Evolutionary conservation across 2,797 vertebrate species (phyloP).

Genomic region (Hoplostethus atlanticus): DNA sequence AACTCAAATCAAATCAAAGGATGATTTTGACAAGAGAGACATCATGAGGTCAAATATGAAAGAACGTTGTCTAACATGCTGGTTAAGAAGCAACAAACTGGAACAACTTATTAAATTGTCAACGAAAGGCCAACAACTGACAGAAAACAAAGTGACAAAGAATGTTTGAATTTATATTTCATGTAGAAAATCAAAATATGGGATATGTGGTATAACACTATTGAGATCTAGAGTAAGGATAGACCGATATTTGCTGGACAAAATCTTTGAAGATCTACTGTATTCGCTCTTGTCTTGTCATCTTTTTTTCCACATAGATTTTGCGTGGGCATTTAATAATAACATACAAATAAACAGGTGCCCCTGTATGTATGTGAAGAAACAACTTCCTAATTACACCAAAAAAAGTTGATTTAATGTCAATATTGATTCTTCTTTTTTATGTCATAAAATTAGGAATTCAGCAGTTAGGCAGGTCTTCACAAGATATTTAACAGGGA

Average conservation of each 20-base stretch:
- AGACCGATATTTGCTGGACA: slow-evolving; percentile 79
- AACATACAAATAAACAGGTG: no score
- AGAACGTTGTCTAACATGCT: slow-evolving; percentile 71
- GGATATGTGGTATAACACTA: slow-evolving; percentile 21
- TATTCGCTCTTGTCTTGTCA: no score
- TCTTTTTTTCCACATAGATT: not conserved
- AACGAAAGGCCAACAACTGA: slow-evolving; percentile 44
- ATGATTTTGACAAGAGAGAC: slow-evolving; percentile 30
- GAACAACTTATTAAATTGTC: slow-evolving; percentile 36
- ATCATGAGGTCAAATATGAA: slow-evolving; percentile 36
- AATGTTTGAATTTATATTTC: slow-evolving; percentile 20
- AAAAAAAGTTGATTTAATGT: no score
- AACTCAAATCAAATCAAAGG: slow-evolving; percentile 40
- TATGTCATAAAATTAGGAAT: no score
- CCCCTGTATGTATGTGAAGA: no score
- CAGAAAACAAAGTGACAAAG: slow-evolving; percentile 51
- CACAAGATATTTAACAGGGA: no score
- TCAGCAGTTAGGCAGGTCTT: no score
- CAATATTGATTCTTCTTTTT: no score
- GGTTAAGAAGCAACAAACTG: slow-evolving; percentile 37
- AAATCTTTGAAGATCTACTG: not conserved
- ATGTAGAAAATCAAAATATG: slow-evolving; percentile 35
- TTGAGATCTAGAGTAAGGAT: slow-evolving; percentile 69
- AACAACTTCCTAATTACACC: no score
- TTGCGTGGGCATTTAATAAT: no score